Conservation (phyloP, 2,797 vertebrate species). For the Enteromius argenteus region DNA sequence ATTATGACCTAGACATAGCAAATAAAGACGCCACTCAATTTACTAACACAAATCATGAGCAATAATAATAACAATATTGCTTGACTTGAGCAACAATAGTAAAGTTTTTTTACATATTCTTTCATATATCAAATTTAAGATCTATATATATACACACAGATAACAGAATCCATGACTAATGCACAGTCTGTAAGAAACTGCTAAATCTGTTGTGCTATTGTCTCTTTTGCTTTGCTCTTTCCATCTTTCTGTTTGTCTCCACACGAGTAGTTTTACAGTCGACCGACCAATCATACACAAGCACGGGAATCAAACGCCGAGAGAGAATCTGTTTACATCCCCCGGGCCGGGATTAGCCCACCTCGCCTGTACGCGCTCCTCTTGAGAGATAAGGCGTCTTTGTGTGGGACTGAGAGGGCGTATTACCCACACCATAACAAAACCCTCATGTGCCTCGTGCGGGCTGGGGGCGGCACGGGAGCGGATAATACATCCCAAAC, state of each 20-base stretch:
- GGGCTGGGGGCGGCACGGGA: background rate
- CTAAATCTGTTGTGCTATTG: background rate
- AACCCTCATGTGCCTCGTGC: slow-evolving; percentile 20
- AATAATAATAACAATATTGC: background rate
- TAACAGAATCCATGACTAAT: background rate
- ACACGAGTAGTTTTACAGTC: background rate
- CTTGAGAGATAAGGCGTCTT: slow-evolving; percentile 44
- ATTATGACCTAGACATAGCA: too few species aligned
- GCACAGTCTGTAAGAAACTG: background rate
- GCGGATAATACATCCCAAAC: slow-evolving; percentile 29
- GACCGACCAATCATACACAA: background rate
- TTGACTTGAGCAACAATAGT: too few species aligned
- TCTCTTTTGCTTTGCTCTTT: background rate
- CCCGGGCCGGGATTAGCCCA: slow-evolving; percentile 35
- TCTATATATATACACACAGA: background rate
- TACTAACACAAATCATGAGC: background rate
- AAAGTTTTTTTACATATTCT: background rate
- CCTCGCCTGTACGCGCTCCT: slow-evolving; percentile 25
- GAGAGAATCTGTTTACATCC: slow-evolving; percentile 43
- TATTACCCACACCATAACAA: slow-evolving; percentile 55
- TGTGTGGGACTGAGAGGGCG: slow-evolving; percentile 42
- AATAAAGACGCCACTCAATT: too few species aligned
- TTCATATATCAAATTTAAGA: background rate
- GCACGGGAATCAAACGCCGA: slow-evolving; percentile 9
- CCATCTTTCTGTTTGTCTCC: slow-evolving; percentile 1